Evolutionary conservation across 2,797 vertebrate species (phyloP).

Genomic region (Manis pentadactyla): DNA sequence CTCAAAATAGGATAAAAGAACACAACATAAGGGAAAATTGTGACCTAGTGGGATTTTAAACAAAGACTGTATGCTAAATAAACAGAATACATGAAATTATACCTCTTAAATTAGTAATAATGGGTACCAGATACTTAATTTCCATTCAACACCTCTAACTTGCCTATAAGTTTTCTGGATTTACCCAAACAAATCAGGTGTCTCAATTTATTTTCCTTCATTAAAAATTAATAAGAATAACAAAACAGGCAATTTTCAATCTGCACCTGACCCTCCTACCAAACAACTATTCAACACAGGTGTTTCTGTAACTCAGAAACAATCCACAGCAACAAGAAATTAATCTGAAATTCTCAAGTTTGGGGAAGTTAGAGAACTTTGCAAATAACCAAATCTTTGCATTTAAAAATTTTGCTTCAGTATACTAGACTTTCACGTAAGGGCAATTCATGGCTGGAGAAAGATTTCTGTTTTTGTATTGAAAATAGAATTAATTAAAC

Average conservation of each 20-base stretch:
- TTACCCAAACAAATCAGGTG: conserved; percentile 39
- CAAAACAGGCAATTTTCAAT: background rate
- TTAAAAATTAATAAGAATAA: conserved; percentile 42
- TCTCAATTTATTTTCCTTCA: conserved; percentile 44
- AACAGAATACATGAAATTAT: background rate
- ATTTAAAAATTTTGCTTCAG: conserved; percentile 16
- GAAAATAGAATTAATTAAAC: conserved; percentile 54
- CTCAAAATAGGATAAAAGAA: background rate
- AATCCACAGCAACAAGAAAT: background rate
- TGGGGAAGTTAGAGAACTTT: background rate
- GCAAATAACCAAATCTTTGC: background rate
- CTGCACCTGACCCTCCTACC: background rate
- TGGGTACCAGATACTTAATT: conserved; percentile 15
- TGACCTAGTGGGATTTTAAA: background rate
- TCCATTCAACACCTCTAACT: background rate
- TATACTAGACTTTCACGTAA: conserved; percentile 41
- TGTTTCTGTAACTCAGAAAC: conserved; percentile 43
- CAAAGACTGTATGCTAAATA: conserved; percentile 22
- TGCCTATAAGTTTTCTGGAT: conserved; percentile 27
- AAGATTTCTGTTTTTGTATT: background rate
- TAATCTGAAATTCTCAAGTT: conserved; percentile 22
- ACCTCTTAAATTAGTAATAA: conserved; percentile 49
- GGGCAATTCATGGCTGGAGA: background rate
- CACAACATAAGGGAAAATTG: background rate
- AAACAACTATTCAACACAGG: background rate